Evolutionary conservation across 2,888 invertebrate species (phyloP).

Genomic region (Cryptus armator): DNA sequence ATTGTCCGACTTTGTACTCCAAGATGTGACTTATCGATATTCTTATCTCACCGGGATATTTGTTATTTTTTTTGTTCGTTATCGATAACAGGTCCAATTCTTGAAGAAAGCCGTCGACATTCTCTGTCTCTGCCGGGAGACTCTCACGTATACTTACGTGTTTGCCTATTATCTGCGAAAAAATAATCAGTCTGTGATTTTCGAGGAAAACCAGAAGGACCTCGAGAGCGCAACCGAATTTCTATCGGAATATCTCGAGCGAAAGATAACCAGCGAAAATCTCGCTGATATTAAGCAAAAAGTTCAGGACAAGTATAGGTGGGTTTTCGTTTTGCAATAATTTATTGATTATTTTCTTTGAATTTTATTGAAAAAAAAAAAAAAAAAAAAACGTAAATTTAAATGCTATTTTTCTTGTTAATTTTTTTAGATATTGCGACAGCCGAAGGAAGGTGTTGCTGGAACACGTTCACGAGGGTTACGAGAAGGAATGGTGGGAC

Average conservation of each 20-base stretch:
- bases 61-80: constrained; percentile 22
- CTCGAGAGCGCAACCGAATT: constrained; percentile 99
- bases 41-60: constrained; percentile 15
- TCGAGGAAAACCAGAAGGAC: constrained; percentile 99
- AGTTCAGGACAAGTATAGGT: constrained; percentile 99
- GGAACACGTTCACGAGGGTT: constrained; percentile 99
- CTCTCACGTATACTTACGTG: constrained; percentile 99
- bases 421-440: constrained; percentile 95
- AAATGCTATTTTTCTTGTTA: not conserved
- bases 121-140: constrained; percentile 98
- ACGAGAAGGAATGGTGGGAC: constrained; percentile 99
- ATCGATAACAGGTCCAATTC: constrained; percentile 93
- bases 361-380: not conserved
- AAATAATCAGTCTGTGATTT: constrained; percentile 99
- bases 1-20: not conserved
- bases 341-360: constrained; percentile 58
- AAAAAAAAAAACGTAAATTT: constrained; percentile 8
- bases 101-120: constrained; percentile 98
- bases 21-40: constrained; percentile 14
- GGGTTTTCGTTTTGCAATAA: constrained; percentile 69
- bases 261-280: constrained; percentile 99
- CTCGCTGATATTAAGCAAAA: constrained; percentile 99
- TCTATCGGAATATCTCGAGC: constrained; percentile 98
- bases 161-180: constrained; percentile 99
- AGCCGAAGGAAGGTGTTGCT: constrained; percentile 97